Conservation (phyloP, 2,113 vertebrate genomes). For the Oryzias javanicus region DNA sequence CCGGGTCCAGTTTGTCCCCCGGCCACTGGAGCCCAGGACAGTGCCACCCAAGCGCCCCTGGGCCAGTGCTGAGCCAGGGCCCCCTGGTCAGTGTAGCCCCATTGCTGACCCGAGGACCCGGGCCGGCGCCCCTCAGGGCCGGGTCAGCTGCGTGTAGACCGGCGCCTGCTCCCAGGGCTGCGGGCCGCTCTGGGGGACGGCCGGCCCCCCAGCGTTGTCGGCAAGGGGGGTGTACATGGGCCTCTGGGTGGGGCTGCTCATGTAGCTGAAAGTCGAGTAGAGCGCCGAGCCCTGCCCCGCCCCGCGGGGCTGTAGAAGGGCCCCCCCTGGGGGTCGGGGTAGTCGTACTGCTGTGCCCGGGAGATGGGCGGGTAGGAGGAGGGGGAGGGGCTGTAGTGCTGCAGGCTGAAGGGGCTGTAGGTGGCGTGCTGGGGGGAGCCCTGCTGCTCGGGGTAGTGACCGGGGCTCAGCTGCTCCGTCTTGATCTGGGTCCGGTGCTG, state of each 20-base stretch:
- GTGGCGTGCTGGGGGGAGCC: slow-evolving; percentile 86
- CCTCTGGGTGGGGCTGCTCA: slow-evolving; percentile 90
- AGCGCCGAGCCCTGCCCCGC: slow-evolving; percentile 85
- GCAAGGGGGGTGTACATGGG: slow-evolving; percentile 98
- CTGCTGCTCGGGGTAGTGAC: slow-evolving; percentile 94
- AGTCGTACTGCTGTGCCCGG: slow-evolving; percentile 94
- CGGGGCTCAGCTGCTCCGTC: slow-evolving; percentile 96
- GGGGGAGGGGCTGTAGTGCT: slow-evolving; percentile 87
- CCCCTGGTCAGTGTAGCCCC: no score
- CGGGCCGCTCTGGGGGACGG: slow-evolving; percentile 92
- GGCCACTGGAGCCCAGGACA: no score
- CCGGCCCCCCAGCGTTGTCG: slow-evolving; percentile 90
- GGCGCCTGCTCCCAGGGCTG: slow-evolving; percentile 98
- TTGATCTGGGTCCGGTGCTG: slow-evolving; percentile 93
- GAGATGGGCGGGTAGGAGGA: slow-evolving; percentile 87
- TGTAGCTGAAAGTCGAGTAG: slow-evolving; percentile 95
- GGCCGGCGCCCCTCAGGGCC: slow-evolving; percentile 78
- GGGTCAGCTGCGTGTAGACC: slow-evolving; percentile 97
- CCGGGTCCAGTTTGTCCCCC: no score
- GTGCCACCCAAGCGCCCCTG: no score
- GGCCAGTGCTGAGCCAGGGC: no score
- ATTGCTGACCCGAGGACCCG: no score
- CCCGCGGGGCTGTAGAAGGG: slow-evolving; percentile 91
- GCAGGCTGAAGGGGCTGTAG: slow-evolving; percentile 93
- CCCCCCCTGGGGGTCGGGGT: slow-evolving; percentile 88